Evolutionary conservation across 2,113 vertebrate species (phyloP).

Genomic region (Thermophis baileyi): DNA sequence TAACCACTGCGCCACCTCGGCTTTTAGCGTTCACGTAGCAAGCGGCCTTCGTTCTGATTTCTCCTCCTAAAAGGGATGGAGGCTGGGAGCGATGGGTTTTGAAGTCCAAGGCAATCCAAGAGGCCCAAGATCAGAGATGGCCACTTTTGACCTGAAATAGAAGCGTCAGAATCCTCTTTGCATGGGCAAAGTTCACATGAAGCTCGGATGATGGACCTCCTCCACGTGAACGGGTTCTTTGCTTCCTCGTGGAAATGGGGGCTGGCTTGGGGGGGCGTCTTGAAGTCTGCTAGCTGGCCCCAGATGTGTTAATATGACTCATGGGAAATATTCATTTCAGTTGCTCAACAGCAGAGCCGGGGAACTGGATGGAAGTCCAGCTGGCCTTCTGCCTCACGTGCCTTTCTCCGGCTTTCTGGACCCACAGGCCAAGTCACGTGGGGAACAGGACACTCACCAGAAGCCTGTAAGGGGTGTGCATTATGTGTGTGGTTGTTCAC

Average conservation of each 20-base stretch:
- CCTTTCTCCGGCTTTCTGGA: neutral
- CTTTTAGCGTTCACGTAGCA: too few species aligned
- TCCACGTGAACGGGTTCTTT: neutral
- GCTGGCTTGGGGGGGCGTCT: too few species aligned
- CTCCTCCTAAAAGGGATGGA: too few species aligned
- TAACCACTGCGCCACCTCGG: too few species aligned
- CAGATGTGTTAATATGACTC: neutral
- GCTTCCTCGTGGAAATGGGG: neutral
- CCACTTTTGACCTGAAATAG: neutral
- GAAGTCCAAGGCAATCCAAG: neutral
- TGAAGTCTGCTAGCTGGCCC: neutral
- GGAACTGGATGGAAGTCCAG: neutral
- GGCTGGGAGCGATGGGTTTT: neutral
- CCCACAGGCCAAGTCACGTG: neutral
- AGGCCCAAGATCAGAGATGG: neutral
- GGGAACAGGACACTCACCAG: neutral
- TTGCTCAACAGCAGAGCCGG: neutral
- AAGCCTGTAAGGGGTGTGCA: neutral
- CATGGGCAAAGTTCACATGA: neutral
- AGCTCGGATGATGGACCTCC: too few species aligned
- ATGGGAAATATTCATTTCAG: neutral
- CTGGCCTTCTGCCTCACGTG: too few species aligned
- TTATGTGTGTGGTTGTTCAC: neutral
- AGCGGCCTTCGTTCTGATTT: too few species aligned
- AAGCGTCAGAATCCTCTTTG: neutral